Evolutionary conservation across 1,140 invertebrate species (phyloP).

Genomic region (Choristoneura fumiferana): DNA sequence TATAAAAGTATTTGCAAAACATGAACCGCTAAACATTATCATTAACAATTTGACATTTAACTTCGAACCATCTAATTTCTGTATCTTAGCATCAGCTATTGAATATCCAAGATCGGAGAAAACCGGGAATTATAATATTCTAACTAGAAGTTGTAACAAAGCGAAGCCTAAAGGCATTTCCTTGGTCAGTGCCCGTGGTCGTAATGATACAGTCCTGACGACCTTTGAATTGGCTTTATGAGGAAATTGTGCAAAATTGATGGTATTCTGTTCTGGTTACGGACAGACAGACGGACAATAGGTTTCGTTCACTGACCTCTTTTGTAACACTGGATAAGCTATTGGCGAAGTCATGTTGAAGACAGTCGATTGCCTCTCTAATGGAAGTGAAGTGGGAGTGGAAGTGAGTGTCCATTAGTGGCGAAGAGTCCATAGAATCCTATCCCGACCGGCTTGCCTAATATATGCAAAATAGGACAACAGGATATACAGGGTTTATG

Average conservation of each 20-base stretch:
- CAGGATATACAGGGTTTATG: too few relatives aligned
- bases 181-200: neutral
- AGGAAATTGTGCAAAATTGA: conserved; percentile 15
- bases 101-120: conserved; percentile 4
- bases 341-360: too few relatives aligned
- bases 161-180: conserved; percentile 2
- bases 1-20: too few relatives aligned
- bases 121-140: conserved; percentile 16
- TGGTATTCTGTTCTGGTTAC: neutral
- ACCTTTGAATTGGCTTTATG: conserved; percentile 12
- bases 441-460: too few relatives aligned
- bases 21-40: neutral
- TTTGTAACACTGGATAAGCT: too few relatives aligned
- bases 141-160: conserved; percentile 14
- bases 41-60: conserved; percentile 7
- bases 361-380: too few relatives aligned
- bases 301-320: too few relatives aligned
- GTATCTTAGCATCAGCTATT: conserved; percentile 3
- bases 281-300: neutral
- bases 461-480: too few relatives aligned
- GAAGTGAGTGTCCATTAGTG: too few relatives aligned
- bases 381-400: too few relatives aligned
- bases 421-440: too few relatives aligned
- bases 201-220: neutral
- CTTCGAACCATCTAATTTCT: conserved; percentile 13